These are phyloP conservation scores for Noctua comes DNA, from an alignment of 2,888 invertebrate genomes.

Conservation along the genomic window DNA sequence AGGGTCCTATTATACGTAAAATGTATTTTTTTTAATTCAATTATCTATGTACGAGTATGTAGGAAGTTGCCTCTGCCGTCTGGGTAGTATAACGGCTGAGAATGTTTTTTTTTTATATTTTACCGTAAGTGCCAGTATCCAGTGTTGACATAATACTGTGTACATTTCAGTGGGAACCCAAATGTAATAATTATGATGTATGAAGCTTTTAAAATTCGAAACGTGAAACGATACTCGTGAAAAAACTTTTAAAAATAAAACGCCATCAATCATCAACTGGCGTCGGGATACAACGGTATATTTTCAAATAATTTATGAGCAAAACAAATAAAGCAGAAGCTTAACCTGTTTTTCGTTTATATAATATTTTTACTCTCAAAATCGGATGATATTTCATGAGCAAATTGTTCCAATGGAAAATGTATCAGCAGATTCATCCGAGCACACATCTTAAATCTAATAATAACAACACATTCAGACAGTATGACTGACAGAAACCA, in stretches of 20 bases:
- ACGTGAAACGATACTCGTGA: constrained; percentile 23
- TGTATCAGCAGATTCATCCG: constrained; percentile 37
- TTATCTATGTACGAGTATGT: constrained; percentile 25
- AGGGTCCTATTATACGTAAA: constrained; percentile 32
- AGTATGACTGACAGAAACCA: constrained; percentile 57
- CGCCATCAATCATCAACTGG: constrained; percentile 48
- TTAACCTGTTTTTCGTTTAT: constrained; percentile 19
- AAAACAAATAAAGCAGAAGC: constrained; percentile 17
- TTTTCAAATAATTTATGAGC: constrained; percentile 45
- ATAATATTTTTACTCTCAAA: constrained; percentile 22
- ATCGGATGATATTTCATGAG: constrained; percentile 43
- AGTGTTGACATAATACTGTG: constrained; percentile 31
- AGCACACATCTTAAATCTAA: constrained; percentile 55
- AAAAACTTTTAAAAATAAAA: constrained; percentile 43
- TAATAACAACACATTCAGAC: constrained; percentile 56
- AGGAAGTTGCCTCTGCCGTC: constrained; percentile 28
- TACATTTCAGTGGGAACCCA: constrained; percentile 27
- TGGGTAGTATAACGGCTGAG: constrained; percentile 9
- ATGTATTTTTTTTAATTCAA: constrained; percentile 56
- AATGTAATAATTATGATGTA: constrained; percentile 26
- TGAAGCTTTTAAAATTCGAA: constrained; percentile 50
- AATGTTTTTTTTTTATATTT: constrained; percentile 45
- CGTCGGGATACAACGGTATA: constrained; percentile 34
- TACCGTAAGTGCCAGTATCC: constrained; percentile 6
- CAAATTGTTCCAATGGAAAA: constrained; percentile 37